Evolutionary conservation across 2,888 invertebrate species (phyloP).

Genomic region (Luffia ferchaultella): DNA sequence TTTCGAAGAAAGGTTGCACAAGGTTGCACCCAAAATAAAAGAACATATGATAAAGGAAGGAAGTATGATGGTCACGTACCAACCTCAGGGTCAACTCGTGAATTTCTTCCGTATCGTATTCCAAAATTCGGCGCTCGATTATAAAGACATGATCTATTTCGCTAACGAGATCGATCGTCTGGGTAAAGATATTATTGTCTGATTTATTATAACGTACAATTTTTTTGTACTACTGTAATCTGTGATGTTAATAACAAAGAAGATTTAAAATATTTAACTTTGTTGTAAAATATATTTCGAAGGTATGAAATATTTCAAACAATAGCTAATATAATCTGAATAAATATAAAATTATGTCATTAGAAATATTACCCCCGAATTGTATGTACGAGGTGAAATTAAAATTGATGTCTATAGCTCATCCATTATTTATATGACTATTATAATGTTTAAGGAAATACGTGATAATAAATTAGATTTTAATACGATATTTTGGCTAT

Average conservation of each 20-base stretch:
- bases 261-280: background rate
- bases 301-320: background rate
- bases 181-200: constrained; percentile 69
- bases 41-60: constrained; percentile 95
- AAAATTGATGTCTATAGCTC: no score
- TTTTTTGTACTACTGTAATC: constrained; percentile 22
- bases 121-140: constrained; percentile 87
- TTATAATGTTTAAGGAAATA: no score
- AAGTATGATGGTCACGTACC: constrained; percentile 96
- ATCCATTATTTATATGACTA: no score
- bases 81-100: constrained; percentile 82
- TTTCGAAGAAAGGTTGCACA: constrained; percentile 73
- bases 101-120: constrained; percentile 96
- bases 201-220: constrained; percentile 15
- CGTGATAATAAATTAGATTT: no score
- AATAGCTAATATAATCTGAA: background rate
- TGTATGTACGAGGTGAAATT: no score
- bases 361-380: no score
- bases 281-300: background rate
- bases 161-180: constrained; percentile 88
- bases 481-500: no score
- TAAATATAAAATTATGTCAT: no score
- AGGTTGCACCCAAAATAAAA: constrained; percentile 91
- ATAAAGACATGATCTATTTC: constrained; percentile 86
- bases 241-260: constrained; percentile 37